Base-by-base conservation (phyloP, 2,113 vertebrate species). In the Spilogale gracilis region DNA sequence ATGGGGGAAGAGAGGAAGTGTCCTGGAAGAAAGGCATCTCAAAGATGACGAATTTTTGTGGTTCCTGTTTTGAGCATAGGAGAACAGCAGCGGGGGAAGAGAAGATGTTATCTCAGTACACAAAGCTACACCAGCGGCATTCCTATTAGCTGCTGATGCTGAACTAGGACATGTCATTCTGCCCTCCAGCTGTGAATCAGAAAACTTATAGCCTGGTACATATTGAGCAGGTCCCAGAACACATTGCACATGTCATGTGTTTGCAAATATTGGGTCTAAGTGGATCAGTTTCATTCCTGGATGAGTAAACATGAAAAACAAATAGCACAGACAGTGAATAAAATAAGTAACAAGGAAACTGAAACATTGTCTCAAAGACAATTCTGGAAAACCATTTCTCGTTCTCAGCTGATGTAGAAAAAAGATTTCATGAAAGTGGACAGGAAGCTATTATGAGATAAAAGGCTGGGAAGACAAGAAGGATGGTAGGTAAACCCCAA, bases 271-370 rank as follows among this genome's bases (percentile, higher is more conserved):
- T 93, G 82, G 25, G 20, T 89, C 54, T 89, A 82, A 94, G 52
- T 54, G 71, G 63, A 95, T 71, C 67, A 27, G 92, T 92, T 96
- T 98, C 56, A 74, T 92, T 94, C 48, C 48, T 83, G 52, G 38
- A 87, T 95, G 95, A 96, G 74, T 93, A 97, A 96, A 76, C 73
- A 80, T 60, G 74, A 96, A 97, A 97, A 96, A 90, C 65, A 96
- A 96, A 94, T 48, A 97, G 89, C 92, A 88, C 0, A 56, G 92
- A 76, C 13, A 92, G 45, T 80, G 58, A 69, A 63, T 84, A 96
- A 83, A 84, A 65, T 12, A 8, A 23, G 18, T 80, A 80, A 69
- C 9, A 60, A 85, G 87, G 38, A 63, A 95, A 84, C 63, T 63
- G 20, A 98, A 93, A 50, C 16, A 38, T 63, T 73, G 69, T 52